Evolutionary conservation across 2,888 invertebrate genomes (phyloP).

Genomic region (Oasisia sp.): DNA sequence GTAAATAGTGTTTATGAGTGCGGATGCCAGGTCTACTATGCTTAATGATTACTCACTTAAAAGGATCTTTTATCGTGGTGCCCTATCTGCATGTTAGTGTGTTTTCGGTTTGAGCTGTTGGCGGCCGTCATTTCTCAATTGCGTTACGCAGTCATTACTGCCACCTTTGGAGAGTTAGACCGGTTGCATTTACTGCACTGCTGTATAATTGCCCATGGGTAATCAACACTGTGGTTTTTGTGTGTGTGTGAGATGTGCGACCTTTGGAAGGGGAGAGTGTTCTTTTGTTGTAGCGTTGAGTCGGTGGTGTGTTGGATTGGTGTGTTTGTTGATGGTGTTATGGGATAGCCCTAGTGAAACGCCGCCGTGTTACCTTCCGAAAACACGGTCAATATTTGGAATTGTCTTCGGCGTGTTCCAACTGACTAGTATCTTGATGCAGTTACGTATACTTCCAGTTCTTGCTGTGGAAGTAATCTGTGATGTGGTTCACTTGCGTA

Average conservation of each 20-base stretch:
- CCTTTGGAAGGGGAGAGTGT: neutral
- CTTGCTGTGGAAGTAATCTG: too few species aligned
- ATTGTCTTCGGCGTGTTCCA: too few species aligned
- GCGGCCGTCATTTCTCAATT: neutral
- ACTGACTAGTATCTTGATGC: too few species aligned
- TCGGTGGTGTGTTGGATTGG: neutral
- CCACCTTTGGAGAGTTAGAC: neutral
- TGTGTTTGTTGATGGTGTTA: neutral
- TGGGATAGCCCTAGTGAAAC: too few species aligned
- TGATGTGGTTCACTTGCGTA: too few species aligned
- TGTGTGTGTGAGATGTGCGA: neutral
- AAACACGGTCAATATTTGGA: too few species aligned
- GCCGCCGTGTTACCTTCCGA: too few species aligned
- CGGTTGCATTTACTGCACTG: neutral
- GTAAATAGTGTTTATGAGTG: neutral
- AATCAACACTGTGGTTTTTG: neutral
- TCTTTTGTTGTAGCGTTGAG: neutral
- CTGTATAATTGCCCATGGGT: neutral
- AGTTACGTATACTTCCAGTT: too few species aligned
- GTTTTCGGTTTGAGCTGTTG: neutral
- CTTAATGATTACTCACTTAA: conserved; percentile 12
- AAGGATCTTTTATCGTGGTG: neutral
- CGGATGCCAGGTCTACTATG: neutral
- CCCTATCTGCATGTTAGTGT: neutral
- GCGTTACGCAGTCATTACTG: neutral